Percentiles rank a stretch among this genome's conserved stretches.
phyloP scores from a whole-genome alignment of 2,113 vertebrate species.

The Hydrochoerus hydrochaeris region DNA sequence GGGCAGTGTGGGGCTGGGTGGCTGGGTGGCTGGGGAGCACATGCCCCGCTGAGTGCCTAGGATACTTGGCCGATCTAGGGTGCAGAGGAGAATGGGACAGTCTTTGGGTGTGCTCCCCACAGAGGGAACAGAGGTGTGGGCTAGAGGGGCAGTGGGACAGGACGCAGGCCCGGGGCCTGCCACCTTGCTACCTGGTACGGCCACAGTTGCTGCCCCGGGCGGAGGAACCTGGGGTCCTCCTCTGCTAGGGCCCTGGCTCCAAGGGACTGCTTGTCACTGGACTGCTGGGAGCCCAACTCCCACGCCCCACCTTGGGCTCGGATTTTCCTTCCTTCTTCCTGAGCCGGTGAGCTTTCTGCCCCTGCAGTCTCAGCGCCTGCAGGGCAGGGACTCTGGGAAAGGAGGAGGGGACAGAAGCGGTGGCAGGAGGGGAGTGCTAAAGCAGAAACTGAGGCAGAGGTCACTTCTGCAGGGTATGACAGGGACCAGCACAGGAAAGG shows the following conservation, averaged over 20 bases:
- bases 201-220: too few relatives aligned
- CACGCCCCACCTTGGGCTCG: background rate
- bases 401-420: background rate
- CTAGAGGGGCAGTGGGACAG: background rate
- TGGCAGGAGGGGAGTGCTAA: background rate
- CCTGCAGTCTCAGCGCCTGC: background rate
- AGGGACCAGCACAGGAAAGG: background rate
- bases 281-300: background rate
- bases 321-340: background rate
- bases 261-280: background rate
- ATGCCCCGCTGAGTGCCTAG: too few relatives aligned
- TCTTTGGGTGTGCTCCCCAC: background rate
- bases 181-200: too few relatives aligned
- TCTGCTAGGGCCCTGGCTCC: background rate
- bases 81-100: background rate
- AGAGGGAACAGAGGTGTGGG: background rate
- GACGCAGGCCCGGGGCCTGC: background rate
- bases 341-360: background rate
- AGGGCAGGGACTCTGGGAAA: background rate
- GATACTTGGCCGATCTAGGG: background rate
- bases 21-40: background rate
- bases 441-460: background rate
- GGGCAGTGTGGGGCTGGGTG: background rate
- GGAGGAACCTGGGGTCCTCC: background rate
- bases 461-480: background rate